phyloP scores from a whole-genome alignment of 53 echinoderm and acorn worm genomes.

The Antedon mediterranea region DNA sequence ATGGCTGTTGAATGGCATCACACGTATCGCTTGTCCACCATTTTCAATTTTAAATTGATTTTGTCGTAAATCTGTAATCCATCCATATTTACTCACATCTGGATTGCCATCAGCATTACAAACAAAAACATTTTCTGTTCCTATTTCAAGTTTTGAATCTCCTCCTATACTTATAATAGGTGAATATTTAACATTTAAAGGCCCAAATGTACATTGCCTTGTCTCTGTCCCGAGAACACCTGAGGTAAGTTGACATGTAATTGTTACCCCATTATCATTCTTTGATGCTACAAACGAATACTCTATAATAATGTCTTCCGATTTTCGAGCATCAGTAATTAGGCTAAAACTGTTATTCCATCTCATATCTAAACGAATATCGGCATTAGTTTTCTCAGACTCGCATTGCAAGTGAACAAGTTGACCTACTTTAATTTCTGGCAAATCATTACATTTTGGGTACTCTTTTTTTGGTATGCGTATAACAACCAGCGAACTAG shows the following conservation, averaged over 20 bases:
- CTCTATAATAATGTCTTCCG: not conserved
- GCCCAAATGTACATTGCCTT: not conserved
- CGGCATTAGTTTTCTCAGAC: not conserved
- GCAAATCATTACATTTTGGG: not conserved
- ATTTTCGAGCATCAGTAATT: not conserved
- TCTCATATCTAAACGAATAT: not conserved
- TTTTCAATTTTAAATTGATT: not conserved
- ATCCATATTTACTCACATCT: not conserved
- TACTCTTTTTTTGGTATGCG: not conserved
- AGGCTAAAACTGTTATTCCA: not conserved
- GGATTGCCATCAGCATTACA: not conserved
- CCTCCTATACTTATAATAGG: not conserved
- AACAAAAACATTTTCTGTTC: not conserved
- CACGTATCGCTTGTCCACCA: not conserved
- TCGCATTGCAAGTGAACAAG: not conserved
- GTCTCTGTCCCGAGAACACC: not conserved
- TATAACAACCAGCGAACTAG: not conserved
- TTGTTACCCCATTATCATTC: not conserved
- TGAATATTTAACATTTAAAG: not conserved
- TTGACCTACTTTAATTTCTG: not conserved
- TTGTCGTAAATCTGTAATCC: not conserved
- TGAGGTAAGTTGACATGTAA: not conserved
- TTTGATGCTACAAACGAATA: not conserved
- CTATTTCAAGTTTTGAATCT: not conserved
- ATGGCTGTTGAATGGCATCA: not conserved